Evolutionary conservation across 1,140 invertebrate species (phyloP).

Genomic region (Leptonema lineaticorne): DNA sequence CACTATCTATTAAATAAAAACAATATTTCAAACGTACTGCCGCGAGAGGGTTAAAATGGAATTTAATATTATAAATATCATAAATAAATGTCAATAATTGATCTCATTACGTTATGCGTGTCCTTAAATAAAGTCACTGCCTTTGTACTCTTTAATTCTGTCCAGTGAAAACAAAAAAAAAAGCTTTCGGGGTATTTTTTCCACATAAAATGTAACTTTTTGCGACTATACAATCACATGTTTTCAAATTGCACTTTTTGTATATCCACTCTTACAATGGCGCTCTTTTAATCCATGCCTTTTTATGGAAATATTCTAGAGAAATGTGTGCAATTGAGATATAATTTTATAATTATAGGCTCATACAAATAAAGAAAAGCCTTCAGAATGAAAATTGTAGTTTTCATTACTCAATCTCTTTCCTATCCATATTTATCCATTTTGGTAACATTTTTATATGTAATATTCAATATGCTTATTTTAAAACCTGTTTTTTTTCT

Average conservation of each 20-base stretch:
- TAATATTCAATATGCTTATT: no score
- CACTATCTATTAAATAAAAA: no score
- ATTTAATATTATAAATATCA: no score
- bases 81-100: no score
- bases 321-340: constrained; percentile 39
- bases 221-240: constrained; percentile 41
- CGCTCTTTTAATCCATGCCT: constrained; percentile 15
- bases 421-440: no score
- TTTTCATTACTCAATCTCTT: constrained; percentile 1
- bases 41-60: no score
- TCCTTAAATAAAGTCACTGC: constrained; percentile 35
- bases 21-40: no score
- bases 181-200: constrained; percentile 5
- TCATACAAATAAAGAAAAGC: constrained; percentile 38
- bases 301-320: constrained; percentile 33
- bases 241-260: constrained; percentile 31
- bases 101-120: no score
- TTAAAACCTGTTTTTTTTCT: no score
- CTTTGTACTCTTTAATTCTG: constrained; percentile 26
- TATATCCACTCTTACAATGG: constrained; percentile 15
- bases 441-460: no score
- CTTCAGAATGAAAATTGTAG: constrained; percentile 12
- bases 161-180: no score
- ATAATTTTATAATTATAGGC: constrained; percentile 40
- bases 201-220: constrained; percentile 8